Percentiles rank a stretch among this genome's conserved stretches.
Evolutionary conservation across 2,113 vertebrate species (phyloP).

Genomic region (Mystacornis crossleyi): DNA sequence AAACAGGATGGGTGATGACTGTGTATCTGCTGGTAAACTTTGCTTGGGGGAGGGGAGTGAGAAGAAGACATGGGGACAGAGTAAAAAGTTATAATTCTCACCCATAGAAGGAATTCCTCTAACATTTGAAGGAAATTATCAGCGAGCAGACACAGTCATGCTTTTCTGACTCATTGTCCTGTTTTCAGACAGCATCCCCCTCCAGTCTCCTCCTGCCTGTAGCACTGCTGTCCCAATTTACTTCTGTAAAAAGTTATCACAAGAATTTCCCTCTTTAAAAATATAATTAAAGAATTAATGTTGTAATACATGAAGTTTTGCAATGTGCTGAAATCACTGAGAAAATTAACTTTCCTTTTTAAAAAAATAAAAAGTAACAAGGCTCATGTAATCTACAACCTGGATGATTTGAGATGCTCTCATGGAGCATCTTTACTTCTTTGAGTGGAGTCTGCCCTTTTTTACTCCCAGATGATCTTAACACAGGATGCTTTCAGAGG

Average conservation of each 20-base stretch:
- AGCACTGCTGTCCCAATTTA: neutral
- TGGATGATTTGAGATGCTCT: neutral
- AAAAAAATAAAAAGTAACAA: neutral
- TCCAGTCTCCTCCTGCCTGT: neutral
- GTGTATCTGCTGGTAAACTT: neutral
- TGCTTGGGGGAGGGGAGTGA: neutral
- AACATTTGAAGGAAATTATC: neutral
- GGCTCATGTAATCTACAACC: neutral
- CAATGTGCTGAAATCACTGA: neutral
- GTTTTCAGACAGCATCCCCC: neutral
- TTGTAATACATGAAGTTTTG: neutral
- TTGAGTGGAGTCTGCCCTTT: neutral
- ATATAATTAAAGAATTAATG: neutral
- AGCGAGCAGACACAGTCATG: neutral
- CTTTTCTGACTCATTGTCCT: slow-evolving; percentile 22
- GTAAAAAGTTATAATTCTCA: neutral
- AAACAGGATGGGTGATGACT: slow-evolving; percentile 8
- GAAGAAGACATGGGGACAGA: neutral
- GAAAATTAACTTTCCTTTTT: neutral
- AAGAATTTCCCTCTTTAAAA: neutral
- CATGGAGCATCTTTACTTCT: neutral
- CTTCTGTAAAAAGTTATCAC: neutral
- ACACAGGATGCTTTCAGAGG: neutral
- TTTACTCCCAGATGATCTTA: neutral
- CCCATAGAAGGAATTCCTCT: neutral